Base-by-base conservation (phyloP, 2,797 vertebrate genomes). In the Holocentrus rufus region DNA sequence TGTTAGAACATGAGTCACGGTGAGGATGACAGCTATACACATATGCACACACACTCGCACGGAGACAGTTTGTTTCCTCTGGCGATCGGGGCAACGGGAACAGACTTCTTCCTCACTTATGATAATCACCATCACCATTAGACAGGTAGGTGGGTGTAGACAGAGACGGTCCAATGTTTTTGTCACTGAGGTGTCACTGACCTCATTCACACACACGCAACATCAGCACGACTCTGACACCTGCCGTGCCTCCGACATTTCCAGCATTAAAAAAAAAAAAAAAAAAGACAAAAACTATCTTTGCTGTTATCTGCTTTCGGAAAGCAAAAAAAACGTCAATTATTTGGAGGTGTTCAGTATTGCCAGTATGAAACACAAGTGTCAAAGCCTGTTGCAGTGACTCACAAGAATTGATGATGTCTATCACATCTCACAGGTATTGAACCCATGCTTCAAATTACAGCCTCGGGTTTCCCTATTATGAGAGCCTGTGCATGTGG, bases 1-100 rank as follows among this genome's bases (percentile, higher is more conserved):
- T 53, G 76, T 76, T 64, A 74, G 82, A 84, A 72, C 79, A 77
- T 89, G 89, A 91, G 73, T 90, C 89, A 90, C 70, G 27, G 63
- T 44, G 83, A 88, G 72, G 73, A 77, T 76, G 76, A 82, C 62
- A 56, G 71, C 34, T 17, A 3, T 46, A 79, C 65, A 71, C 77
- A 89, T 73, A 87, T 83, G 80, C 61, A 57, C 63, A 2, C 59
- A 54, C 62, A n/a, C n/a, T 50, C 65, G 72, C 60, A 64, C 60
- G 42, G 65, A 53, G 67, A 76, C 57, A 36, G 68, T 69, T 71
- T 39, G n/a, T 57, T 71, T 85, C 78, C 65, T 55, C 57, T 39
- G 47, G 58, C 56, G 70, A 78, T 72, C 65, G 66, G 39, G 58
- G 17, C 46, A 47, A 55, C 64, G 63, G 15, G 65, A 64, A 44